Conservation (phyloP, 1,140 invertebrate species). For the Mactra quadrangularis region DNA sequence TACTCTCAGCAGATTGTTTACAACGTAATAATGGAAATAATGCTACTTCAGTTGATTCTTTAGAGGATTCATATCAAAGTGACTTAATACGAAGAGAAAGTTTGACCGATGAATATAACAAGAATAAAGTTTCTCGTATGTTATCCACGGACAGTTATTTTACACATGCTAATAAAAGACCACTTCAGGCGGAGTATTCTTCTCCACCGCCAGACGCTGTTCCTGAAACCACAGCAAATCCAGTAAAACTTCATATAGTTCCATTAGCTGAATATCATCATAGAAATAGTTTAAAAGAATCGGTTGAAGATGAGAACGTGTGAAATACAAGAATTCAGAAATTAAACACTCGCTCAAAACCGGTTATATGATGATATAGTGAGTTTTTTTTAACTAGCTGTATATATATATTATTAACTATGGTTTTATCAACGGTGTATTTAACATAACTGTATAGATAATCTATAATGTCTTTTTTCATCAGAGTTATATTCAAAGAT, state of each 20-base stretch:
- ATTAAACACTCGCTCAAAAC: too few species aligned
- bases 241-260: conserved; percentile 1
- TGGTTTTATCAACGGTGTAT: too few species aligned
- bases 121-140: conserved; percentile 10
- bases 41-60: neutral
- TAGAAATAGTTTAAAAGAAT: conserved; percentile 30
- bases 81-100: neutral
- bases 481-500: too few species aligned
- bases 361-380: too few species aligned
- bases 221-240: neutral
- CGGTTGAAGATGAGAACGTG: conserved; percentile 5
- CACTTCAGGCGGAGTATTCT: neutral
- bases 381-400: too few species aligned
- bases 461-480: too few species aligned
- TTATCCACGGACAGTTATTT: conserved; percentile 41
- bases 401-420: too few species aligned
- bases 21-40: conserved; percentile 2
- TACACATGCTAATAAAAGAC: neutral
- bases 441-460: too few species aligned
- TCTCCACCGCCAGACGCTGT: neutral
- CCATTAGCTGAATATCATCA: conserved; percentile 21
- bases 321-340: neutral
- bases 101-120: neutral
- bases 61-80: neutral
- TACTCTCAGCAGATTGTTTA: conserved; percentile 17